These are phyloP conservation scores for Sweltsa coloradensis DNA, from an alignment of 1,140 invertebrate species.

Conservation along the genomic window DNA sequence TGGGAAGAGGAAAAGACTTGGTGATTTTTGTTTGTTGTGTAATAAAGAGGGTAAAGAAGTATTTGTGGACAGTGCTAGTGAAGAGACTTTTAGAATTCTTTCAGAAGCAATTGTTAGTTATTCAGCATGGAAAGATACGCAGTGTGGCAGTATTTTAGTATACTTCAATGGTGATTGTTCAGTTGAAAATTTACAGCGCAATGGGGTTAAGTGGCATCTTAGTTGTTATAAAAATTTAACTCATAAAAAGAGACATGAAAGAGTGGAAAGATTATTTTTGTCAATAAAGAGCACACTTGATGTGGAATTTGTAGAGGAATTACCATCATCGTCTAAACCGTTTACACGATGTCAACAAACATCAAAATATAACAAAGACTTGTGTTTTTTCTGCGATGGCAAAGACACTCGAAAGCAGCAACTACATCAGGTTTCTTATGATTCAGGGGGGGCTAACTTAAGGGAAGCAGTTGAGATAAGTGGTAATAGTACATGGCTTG, in stretches of 20 bases:
- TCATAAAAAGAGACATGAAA: not conserved
- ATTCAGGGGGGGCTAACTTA: conserved; percentile 2
- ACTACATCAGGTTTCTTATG: conserved; percentile 4
- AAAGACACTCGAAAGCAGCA: conserved; percentile 3
- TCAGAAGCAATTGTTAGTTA: not conserved
- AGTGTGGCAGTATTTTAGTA: not conserved
- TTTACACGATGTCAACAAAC: not conserved
- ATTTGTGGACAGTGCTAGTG: conserved; percentile 1
- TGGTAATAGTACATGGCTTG: conserved; percentile 4
- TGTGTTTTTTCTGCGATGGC: conserved; percentile 8
- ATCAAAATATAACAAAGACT: conserved; percentile 3
- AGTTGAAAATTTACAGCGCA: conserved; percentile 1
- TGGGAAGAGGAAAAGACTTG: too few relatives aligned
- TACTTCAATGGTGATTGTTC: not conserved
- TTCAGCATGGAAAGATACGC: conserved; percentile 3
- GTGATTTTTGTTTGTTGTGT: conserved; percentile 16
- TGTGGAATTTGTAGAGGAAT: not conserved
- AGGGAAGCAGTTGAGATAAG: conserved; percentile 1
- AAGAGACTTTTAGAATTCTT: conserved; percentile 2
- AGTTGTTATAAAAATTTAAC: conserved; percentile 3
- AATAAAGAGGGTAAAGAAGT: not conserved
- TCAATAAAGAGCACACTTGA: not conserved
- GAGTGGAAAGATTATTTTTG: not conserved
- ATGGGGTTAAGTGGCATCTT: not conserved
- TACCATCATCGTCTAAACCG: not conserved